Evolutionary conservation across 2,113 vertebrate genomes (phyloP), one percentile per base, ranked within the genome.

Genomic region (Sakesphorus luctuosus): DNA sequence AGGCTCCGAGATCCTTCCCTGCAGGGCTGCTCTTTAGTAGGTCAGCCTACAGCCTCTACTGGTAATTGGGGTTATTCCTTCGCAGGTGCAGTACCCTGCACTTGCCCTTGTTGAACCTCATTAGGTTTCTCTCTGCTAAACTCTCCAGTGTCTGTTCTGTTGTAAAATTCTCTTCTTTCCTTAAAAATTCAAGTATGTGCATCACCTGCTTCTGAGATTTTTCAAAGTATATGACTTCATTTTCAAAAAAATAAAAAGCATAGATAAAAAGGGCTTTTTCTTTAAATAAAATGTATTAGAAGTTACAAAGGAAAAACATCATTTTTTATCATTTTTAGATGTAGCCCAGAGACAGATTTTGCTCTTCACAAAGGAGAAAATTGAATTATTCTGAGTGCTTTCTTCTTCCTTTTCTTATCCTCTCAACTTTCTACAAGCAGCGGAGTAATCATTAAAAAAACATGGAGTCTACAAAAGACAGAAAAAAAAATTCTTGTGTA

Each of bases 361-460:
- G 91, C 94, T 94, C 65, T 88, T 88, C 72, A 86, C 44, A 65
- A 68, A 91, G 83, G 90, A 95, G 72, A 89, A 97, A 94, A 96
- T 75, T 87, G 68, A 96, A 96, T 96, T 96, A 96, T 96, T 96
- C 85, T 87, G 31, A 96, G 49, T 33, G 11, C 79, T 93, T 75
- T 90, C 53, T 77, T 68, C 74, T 90, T 88, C 79, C 28, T 86
- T 77, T 61, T 81, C 77, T 93, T 63, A 92, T 84, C 52, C 79
- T 90, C 83, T 93, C 83, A 71, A 72, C 72, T 90, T 92, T 92
- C 79, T 68, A 77, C 43, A 86, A 92, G 85, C 49, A 90, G 71
- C 36, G 67, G 68, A 95, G 56, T 75, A 90, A 81, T 94, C 90
- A 95, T 97, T 93, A 95, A 96, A 97, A 93, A 96, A 94, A 87